Evolutionary conservation across 1,140 invertebrate species (phyloP).

Genomic region (Psilanteris sp.): DNA sequence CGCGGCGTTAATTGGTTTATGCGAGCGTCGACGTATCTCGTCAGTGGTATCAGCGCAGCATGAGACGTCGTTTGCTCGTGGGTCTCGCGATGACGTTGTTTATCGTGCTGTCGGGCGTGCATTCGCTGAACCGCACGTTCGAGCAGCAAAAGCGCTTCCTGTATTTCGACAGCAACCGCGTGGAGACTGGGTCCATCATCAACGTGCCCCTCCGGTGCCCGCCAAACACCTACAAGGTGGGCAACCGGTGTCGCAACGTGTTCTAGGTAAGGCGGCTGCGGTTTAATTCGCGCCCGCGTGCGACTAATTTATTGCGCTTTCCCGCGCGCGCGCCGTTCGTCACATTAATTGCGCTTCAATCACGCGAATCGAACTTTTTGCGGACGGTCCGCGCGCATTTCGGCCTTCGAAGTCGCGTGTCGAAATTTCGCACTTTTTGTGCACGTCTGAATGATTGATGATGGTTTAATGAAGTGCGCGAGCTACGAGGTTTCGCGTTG

Average conservation of each 20-base stretch:
- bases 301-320: constrained; percentile 21
- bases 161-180: constrained; percentile 46
- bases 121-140: constrained; percentile 4
- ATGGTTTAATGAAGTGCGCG: no score
- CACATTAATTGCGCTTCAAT: constrained; percentile 47
- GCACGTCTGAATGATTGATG: no score
- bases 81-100: constrained; percentile 47
- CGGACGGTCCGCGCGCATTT: no score
- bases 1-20: constrained; percentile 57
- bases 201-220: constrained; percentile 71
- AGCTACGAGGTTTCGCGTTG: no score
- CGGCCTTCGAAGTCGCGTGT: no score
- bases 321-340: constrained; percentile 18
- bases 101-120: constrained; percentile 17
- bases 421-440: no score
- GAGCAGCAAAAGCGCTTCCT: constrained; percentile 54
- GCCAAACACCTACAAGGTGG: constrained; percentile 62
- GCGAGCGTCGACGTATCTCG: constrained; percentile 52
- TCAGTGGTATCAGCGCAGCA: constrained; percentile 61
- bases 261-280: constrained; percentile 63
- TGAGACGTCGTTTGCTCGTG: constrained; percentile 59
- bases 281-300: constrained; percentile 18
- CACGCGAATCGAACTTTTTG: constrained; percentile 14
- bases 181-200: constrained; percentile 69
- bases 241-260: constrained; percentile 69